Evolutionary conservation across 2,888 invertebrate species (phyloP).

Genomic region (Sarcophaga carnaria): DNA sequence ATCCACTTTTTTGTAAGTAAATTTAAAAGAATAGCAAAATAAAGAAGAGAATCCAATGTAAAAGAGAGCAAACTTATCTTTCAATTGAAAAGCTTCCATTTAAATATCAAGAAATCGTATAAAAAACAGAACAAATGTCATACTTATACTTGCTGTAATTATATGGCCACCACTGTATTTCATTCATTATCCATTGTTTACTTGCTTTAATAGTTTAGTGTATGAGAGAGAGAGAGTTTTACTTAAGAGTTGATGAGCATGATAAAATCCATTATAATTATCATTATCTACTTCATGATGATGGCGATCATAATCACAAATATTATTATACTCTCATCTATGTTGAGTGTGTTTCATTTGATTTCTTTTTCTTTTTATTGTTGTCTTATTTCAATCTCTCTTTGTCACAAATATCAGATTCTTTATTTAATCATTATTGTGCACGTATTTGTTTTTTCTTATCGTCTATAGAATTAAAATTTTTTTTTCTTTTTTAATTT

Average conservation of each 20-base stretch:
- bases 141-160: no score
- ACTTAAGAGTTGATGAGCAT: conserved; percentile 20
- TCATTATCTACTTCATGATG: conserved; percentile 26
- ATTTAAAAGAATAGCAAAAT: no score
- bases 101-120: no score
- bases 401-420: background rate
- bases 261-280: background rate
- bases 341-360: conserved; percentile 10
- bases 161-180: no score
- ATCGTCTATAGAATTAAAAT: background rate
- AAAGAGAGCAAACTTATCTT: no score
- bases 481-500: background rate
- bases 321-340: background rate
- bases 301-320: background rate
- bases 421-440: background rate
- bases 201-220: background rate
- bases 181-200: no score
- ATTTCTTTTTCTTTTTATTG: background rate
- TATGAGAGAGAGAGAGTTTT: background rate
- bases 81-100: no score
- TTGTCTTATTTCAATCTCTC: background rate
- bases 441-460: background rate
- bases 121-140: no score
- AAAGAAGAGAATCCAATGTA: no score
- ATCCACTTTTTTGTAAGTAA: no score